These are phyloP conservation scores for Eumeta japonica DNA, from an alignment of 1,140 invertebrate species.

Conservation along the genomic window DNA sequence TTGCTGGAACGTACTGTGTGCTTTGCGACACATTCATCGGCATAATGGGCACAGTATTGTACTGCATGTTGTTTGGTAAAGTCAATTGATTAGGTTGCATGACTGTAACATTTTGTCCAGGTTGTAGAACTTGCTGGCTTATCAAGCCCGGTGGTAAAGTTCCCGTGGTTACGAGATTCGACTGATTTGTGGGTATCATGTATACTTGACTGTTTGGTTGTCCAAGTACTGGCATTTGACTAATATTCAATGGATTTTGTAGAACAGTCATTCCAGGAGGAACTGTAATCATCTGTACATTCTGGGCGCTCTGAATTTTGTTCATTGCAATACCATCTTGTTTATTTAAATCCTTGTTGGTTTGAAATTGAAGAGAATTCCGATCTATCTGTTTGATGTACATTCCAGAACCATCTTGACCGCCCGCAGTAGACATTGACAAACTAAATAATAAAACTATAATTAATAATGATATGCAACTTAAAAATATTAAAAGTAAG, in stretches of 20 bases:
- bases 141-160: slow-evolving; percentile 30
- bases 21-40: slow-evolving; percentile 41
- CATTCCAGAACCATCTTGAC: slow-evolving; percentile 42
- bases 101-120: slow-evolving; percentile 45
- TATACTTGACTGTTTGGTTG: slow-evolving; percentile 49
- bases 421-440: no score
- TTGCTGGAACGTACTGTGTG: slow-evolving; percentile 40
- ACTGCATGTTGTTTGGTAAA: slow-evolving; percentile 39
- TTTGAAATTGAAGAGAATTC: slow-evolving; percentile 44
- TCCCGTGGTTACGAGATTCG: slow-evolving; percentile 30
- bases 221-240: slow-evolving; percentile 41
- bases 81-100: slow-evolving; percentile 45
- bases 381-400: slow-evolving; percentile 46
- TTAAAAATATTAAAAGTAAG: no score
- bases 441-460: neutral
- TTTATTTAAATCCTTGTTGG: slow-evolving; percentile 39
- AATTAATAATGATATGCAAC: slow-evolving; percentile 2
- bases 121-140: slow-evolving; percentile 38
- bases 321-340: slow-evolving; percentile 33
- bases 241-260: slow-evolving; percentile 43
- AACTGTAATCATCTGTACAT: slow-evolving; percentile 50
- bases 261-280: slow-evolving; percentile 47
- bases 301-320: slow-evolving; percentile 39
- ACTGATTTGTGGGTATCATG: slow-evolving; percentile 47
- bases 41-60: slow-evolving; percentile 41